phyloP scores from a whole-genome alignment of 2,113 vertebrate species.

The Aramus guarauna region DNA sequence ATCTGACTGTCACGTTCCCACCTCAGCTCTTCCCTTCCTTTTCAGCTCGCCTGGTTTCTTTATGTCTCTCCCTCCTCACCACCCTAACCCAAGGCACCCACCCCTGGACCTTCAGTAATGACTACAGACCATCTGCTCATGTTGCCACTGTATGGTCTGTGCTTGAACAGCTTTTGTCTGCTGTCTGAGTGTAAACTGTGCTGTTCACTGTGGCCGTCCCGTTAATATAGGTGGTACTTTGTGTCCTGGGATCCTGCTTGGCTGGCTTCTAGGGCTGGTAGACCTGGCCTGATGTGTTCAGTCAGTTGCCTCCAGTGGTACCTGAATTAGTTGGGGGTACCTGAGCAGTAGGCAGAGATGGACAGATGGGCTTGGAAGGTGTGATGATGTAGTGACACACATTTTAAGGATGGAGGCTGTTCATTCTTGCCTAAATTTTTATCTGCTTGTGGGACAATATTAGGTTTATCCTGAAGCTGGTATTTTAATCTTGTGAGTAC shows the following conservation, averaged over 20 bases:
- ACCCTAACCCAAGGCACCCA: neutral
- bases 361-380: neutral
- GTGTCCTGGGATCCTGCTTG: neutral
- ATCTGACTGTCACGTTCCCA: constrained; percentile 26
- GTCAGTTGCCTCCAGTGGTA: neutral
- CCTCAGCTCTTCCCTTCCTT: neutral
- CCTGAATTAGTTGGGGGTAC: neutral
- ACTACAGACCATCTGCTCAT: neutral
- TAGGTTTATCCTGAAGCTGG: constrained; percentile 13
- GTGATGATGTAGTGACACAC: neutral
- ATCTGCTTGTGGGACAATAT: neutral
- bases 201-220: accelerated
- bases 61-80: neutral
- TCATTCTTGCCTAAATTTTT: neutral
- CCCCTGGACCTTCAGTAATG: neutral
- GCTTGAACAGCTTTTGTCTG: neutral
- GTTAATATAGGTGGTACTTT: neutral
- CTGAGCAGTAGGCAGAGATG: neutral
- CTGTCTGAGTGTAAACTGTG: neutral
- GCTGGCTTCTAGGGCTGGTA: neutral
- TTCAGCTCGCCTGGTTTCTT: neutral
- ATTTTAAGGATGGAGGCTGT: neutral
- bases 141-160: neutral
- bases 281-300: neutral
- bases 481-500: constrained; percentile 26